Conservation (phyloP, 1,140 invertebrate species). For the Drepana arcuata region DNA sequence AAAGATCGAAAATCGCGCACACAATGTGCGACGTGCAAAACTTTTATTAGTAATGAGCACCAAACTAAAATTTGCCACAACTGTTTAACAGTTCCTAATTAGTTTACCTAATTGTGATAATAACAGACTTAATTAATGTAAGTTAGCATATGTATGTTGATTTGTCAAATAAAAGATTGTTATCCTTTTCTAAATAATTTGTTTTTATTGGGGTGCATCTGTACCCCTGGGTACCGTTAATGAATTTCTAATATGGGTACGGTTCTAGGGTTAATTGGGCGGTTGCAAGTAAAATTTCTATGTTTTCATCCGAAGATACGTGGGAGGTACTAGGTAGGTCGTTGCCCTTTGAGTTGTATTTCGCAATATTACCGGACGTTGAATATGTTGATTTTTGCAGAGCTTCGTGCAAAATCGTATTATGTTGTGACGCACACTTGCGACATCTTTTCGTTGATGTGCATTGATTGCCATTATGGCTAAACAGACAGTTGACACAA, state of each 20-base stretch:
- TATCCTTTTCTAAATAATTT: conserved; percentile 1
- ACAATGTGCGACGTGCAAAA: conserved; percentile 1
- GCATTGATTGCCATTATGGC: no score
- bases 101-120: neutral
- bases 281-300: no score
- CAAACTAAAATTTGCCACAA: conserved; percentile 4
- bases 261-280: conserved; percentile 11
- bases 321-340: no score
- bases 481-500: no score
- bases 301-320: no score
- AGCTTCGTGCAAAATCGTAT: no score
- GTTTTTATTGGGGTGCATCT: conserved; percentile 1
- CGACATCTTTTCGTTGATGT: no score
- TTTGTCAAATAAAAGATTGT: conserved; percentile 6
- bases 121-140: neutral
- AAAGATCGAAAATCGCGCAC: conserved; percentile 4
- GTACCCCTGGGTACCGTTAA: conserved; percentile 7
- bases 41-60: conserved; percentile 5
- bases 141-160: neutral
- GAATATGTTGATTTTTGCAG: no score
- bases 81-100: neutral
- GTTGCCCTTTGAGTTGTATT: no score
- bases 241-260: conserved; percentile 8
- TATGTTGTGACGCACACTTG: no score
- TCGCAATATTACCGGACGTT: no score